phyloP scores from a whole-genome alignment of 2,797 vertebrate genomes.

The Petrocephalus sullivani region DNA sequence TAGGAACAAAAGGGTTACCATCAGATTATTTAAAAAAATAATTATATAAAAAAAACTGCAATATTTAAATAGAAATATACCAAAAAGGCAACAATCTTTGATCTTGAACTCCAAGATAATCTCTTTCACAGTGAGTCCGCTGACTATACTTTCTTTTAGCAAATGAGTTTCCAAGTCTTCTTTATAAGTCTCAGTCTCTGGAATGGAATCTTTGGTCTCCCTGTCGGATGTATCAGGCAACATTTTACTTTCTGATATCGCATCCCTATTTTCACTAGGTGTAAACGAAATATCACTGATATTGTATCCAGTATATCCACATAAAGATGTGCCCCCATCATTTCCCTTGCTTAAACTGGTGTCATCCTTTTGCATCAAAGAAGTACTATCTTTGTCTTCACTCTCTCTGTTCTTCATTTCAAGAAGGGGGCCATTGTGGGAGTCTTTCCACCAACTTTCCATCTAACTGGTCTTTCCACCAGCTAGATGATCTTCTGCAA shows the following conservation, averaged over 20 bases:
- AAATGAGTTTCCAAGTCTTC: not conserved
- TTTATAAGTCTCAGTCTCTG: conserved; percentile 6
- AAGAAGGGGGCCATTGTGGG: not conserved
- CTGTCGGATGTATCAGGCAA: not conserved
- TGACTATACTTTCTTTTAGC: not conserved
- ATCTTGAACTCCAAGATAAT: conserved; percentile 16
- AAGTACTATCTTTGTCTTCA: not conserved
- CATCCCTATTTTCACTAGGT: not conserved
- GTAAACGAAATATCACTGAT: not conserved
- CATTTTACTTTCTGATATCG: not conserved
- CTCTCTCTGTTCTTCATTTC: not conserved
- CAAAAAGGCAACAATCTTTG: conserved; percentile 12
- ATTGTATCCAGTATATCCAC: conserved; percentile 12
- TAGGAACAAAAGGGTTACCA: conserved; percentile 41
- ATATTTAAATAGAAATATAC: conserved; percentile 12
- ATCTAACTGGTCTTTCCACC: not conserved
- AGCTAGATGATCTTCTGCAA: not conserved
- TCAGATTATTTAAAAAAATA: not conserved
- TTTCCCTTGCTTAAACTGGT: not conserved
- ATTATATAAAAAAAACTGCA: not conserved
- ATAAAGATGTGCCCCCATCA: not conserved
- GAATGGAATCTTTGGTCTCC: conserved; percentile 13
- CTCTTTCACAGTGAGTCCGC: not conserved
- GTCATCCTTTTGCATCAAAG: not conserved
- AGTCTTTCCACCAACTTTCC: not conserved